phyloP scores from a whole-genome alignment of 2,797 vertebrate species.

The Hydrocynus forskahlii region DNA sequence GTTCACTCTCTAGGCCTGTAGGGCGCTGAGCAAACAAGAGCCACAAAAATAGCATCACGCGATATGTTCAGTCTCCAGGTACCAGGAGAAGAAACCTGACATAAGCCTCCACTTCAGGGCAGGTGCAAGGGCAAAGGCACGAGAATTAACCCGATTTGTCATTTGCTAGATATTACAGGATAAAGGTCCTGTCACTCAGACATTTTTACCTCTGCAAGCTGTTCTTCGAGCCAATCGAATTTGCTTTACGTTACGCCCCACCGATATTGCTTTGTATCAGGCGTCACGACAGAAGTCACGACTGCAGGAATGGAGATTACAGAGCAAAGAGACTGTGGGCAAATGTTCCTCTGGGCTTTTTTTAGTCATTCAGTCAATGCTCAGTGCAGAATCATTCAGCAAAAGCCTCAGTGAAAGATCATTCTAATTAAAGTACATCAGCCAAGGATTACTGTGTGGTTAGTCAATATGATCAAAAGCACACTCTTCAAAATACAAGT shows the following conservation, averaged over 20 bases:
- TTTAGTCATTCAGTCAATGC: conserved; percentile 10
- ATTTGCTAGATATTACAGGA: conserved; percentile 14
- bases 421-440: background rate
- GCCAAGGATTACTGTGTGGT: too few relatives aligned
- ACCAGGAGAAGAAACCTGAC: background rate
- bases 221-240: background rate
- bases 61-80: conserved; percentile 16
- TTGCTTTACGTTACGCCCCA: background rate
- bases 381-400: background rate
- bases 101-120: background rate
- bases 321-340: background rate
- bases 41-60: conserved; percentile 23
- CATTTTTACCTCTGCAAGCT: background rate
- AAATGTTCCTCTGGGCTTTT: background rate
- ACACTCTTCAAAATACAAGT: background rate
- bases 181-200: conserved; percentile 6
- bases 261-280: conserved; percentile 12
- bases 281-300: background rate
- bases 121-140: background rate
- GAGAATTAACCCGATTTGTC: background rate
- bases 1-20: conserved; percentile 18
- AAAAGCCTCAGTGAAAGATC: background rate
- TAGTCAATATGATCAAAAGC: background rate
- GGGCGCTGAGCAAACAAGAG: conserved; percentile 7
- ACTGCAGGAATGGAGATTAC: background rate